Evolutionary conservation across 2,113 vertebrate genomes (phyloP), one percentile per base, ranked within the genome.

Genomic region (Cyanoliseus patagonus): DNA sequence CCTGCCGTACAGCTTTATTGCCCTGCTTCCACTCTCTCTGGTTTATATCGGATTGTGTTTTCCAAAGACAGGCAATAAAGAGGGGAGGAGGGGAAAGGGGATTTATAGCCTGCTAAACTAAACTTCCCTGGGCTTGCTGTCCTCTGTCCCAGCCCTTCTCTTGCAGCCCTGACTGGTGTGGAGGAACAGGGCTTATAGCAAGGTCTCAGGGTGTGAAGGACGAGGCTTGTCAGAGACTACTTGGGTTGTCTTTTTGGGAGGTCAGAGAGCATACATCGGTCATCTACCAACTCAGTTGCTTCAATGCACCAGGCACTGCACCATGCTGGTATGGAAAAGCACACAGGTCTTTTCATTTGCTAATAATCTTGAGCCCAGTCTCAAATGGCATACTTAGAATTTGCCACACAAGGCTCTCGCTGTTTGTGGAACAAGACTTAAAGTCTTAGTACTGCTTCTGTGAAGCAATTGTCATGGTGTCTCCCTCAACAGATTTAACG

Each of bases 51-150:
- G 94, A 94, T 96, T 97, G 91, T 96, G 92, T 97, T 97, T 97
- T 97, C 96, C 94, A 96, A 93, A 97, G 97, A 97, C 92, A 97
- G 96, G 96, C 92, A 86, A 90, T 95, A 94, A 97, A 94, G 90
- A 76, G 86, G 79, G 88, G 49, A 95, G 94, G 96, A 74, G 33
- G 95, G 91, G 93, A 92, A 39, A 39, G 49, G 87, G 92, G 90
- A 98, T 98, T 98, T 97, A 98, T 87, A 94, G 95, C 67, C 59
- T 81, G 96, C 80, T 96, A 96, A 93, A 95, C 95, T 94, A 89
- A 86, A 59, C 89, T 96, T 97, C 89, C 90, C 93, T 84, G 90
- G 91, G 82, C 88, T 95, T 95, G 94, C 95, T 97, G 94, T 97
- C 89, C 76, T 91, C 95, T 95, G 95, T 95, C 93, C 84, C 76